Conservation (phyloP, 1,140 invertebrate species). For the Mycetomoellerius zeteki region DNA sequence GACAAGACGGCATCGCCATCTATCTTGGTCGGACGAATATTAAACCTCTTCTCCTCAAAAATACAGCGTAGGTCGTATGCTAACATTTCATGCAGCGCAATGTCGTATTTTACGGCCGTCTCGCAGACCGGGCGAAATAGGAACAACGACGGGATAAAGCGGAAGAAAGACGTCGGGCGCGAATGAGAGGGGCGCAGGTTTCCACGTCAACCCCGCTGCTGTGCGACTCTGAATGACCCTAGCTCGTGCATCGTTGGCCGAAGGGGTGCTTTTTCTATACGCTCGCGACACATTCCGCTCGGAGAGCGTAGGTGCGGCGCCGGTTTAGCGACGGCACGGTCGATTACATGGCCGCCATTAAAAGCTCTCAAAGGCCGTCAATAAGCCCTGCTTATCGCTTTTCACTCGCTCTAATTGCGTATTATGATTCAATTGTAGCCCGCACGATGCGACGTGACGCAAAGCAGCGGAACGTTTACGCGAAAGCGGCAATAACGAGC, state of each 20-base stretch:
- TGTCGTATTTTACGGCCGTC: not conserved
- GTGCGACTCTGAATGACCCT: slow-evolving; percentile 21
- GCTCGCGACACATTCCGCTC: slow-evolving; percentile 26
- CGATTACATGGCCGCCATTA: slow-evolving; percentile 65
- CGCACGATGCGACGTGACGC: not conserved
- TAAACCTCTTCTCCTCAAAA: slow-evolving; percentile 25
- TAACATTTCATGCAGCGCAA: not conserved
- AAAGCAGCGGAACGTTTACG: not conserved
- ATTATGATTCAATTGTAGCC: slow-evolving; percentile 51
- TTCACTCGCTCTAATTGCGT: slow-evolving; percentile 64
- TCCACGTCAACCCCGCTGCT: not conserved
- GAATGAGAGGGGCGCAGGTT: not conserved
- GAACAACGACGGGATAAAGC: slow-evolving; percentile 4
- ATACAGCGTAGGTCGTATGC: not conserved
- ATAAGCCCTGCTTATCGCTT: slow-evolving; percentile 55
- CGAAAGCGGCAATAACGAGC: slow-evolving; percentile 40
- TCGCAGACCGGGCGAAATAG: slow-evolving; percentile 25
- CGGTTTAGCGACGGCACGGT: slow-evolving; percentile 41
- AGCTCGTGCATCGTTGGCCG: not conserved
- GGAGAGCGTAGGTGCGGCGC: not conserved
- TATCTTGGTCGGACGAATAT: slow-evolving; percentile 32
- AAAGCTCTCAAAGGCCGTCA: slow-evolving; percentile 54
- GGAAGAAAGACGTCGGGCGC: slow-evolving; percentile 13
- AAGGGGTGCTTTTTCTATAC: slow-evolving; percentile 4
- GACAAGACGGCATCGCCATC: not conserved